phyloP scores from a whole-genome alignment of 2,888 invertebrate genomes.

The Parnassius smintheus region DNA sequence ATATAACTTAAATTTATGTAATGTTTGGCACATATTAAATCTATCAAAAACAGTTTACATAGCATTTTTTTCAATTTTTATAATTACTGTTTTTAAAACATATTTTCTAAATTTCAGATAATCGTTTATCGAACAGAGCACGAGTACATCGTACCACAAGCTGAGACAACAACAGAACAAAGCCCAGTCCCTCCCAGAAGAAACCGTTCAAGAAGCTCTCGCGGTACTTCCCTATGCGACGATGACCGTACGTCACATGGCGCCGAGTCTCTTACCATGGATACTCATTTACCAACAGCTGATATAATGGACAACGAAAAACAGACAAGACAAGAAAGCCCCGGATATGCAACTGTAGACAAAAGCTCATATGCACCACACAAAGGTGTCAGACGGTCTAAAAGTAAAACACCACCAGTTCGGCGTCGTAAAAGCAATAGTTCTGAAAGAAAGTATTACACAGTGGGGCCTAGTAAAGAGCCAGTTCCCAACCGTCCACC shows the following conservation, averaged over 20 bases:
- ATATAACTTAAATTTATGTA: too few relatives aligned
- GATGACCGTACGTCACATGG: constrained; percentile 87
- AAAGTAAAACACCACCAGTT: constrained; percentile 75
- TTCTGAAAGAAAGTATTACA: constrained; percentile 85
- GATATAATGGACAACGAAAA: constrained; percentile 60
- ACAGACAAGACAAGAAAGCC: constrained; percentile 70
- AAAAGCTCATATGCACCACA: constrained; percentile 85
- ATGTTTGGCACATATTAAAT: too few relatives aligned
- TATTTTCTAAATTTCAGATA: constrained; percentile 69
- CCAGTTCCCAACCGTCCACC: constrained; percentile 83
- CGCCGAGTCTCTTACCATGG: constrained; percentile 83
- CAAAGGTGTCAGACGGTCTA: constrained; percentile 78
- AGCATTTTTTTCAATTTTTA: too few relatives aligned
- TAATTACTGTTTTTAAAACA: not conserved
- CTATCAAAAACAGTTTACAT: too few relatives aligned
- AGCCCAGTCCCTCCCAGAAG: constrained; percentile 80
- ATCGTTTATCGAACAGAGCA: constrained; percentile 85
- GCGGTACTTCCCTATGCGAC: constrained; percentile 81
- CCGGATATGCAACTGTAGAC: constrained; percentile 89
- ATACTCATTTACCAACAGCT: constrained; percentile 59
- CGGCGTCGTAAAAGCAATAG: constrained; percentile 72
- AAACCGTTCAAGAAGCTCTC: constrained; percentile 79
- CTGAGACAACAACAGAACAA: constrained; percentile 77
- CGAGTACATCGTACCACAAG: constrained; percentile 83
- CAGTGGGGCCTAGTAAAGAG: constrained; percentile 76